Base-by-base conservation (phyloP, 2,888 invertebrate species). In the Adineta ricciae region DNA sequence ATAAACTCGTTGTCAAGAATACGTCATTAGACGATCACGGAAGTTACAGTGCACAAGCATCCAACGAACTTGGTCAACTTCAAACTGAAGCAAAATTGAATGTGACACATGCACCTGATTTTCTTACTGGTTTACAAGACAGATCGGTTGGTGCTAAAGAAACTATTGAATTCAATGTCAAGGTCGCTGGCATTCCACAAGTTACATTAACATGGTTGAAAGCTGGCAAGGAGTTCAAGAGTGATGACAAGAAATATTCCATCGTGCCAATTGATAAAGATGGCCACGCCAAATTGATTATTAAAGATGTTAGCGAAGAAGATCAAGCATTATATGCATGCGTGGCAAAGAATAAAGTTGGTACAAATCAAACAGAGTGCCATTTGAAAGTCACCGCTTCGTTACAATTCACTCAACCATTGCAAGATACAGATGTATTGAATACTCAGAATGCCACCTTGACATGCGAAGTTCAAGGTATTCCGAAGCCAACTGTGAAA, bases 291-390 rank as follows among this genome's bases (percentile, higher is more conserved):
- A 78, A 78, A 41, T 78, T 78, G 41, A 78, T 78, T 7, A 78
- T 78, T 21, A 78, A 78, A 78, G 78, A 78, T 41, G 19, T n/a
- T 11, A 16, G 9, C 2, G 78, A 78, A 41, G 78, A 78, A 41
- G 78, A 78, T 78, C 78, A 78, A 41, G 41, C 7, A 24, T 50
- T 52, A 46, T 84, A 84, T 32, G 50, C 85, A 73, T 95, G 95
- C 88, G 91, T 93, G 41, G 93, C 86, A 14, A 38, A 73, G 32
- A 86, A 86, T 83, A 83, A 86, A 82, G 38, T 84, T n/a, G 86
- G 86, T 56, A 83, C 82, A 19, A 54, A 83, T 46, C 54, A 36
- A 84, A 46, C 84, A 16, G 54, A 50, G 19, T 84, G 83, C 38
- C 64, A 83, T 21, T 41, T 78, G 2, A 78, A 41, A 78, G 78